Conservation (phyloP, 2,113 vertebrate species). For the Pterophyllum scalare region DNA sequence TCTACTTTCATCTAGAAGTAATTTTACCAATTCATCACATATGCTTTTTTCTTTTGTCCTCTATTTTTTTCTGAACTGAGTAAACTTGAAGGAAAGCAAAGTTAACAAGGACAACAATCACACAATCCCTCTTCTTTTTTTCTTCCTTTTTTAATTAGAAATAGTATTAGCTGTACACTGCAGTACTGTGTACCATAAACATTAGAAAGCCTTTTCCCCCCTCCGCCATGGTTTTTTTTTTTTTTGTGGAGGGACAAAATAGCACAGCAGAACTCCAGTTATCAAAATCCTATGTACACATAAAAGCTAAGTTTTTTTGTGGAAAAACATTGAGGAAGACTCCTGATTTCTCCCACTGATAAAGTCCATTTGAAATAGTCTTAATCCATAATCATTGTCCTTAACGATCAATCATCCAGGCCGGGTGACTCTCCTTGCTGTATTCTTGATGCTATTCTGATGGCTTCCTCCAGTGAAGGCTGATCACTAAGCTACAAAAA, state of each 20-base stretch:
- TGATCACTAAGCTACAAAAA: conserved; percentile 91
- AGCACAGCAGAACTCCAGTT: conserved; percentile 81
- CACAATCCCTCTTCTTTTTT: conserved; percentile 6
- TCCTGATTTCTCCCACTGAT: conserved; percentile 38
- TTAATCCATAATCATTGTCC: conserved; percentile 47
- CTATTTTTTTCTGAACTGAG: not conserved
- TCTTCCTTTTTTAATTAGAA: conserved; percentile 67
- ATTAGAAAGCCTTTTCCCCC: conserved; percentile 60
- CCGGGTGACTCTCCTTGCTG: conserved; percentile 97
- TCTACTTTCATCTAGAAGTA: not conserved
- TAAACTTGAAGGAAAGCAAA: not conserved
- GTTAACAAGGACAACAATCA: not conserved
- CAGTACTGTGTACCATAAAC: conserved; percentile 67
- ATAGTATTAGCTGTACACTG: conserved; percentile 77
- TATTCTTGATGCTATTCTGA: conserved; percentile 98
- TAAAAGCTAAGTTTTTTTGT: conserved; percentile 67
- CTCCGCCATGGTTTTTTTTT: not conserved
- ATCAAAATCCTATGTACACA: conserved; percentile 85
- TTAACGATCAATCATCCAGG: conserved; percentile 88
- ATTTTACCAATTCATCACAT: too few species aligned
- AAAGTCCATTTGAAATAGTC: conserved; percentile 42
- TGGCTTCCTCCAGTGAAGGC: conserved; percentile 98
- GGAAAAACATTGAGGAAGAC: conserved; percentile 65
- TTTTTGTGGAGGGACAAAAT: conserved; percentile 73
- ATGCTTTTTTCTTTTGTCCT: not conserved